Evolutionary conservation across 2,888 invertebrate species (phyloP).

Genomic region (Luperina nickerlii): DNA sequence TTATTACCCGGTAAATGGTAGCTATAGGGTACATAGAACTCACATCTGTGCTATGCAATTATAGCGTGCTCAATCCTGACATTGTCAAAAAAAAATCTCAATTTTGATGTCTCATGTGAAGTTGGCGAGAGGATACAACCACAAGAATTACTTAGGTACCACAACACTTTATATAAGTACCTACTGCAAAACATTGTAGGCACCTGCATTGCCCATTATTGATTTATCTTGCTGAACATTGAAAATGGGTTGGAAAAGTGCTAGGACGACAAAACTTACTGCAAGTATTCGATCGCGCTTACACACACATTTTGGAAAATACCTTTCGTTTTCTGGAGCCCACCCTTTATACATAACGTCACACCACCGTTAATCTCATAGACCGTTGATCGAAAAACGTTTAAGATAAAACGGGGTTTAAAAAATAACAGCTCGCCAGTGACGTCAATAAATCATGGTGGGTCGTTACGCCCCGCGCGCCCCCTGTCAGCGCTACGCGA

Average conservation of each 20-base stretch:
- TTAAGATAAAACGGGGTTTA: slow-evolving; percentile 82
- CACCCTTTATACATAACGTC: slow-evolving; percentile 52
- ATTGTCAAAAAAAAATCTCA: neutral
- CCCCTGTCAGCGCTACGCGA: slow-evolving; percentile 76
- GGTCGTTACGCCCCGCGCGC: slow-evolving; percentile 74
- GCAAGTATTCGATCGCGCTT: neutral
- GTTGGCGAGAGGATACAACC: neutral
- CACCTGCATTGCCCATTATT: neutral
- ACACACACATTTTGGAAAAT: slow-evolving; percentile 21
- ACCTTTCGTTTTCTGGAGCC: slow-evolving; percentile 41
- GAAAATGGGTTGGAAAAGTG: neutral
- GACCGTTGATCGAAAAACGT: slow-evolving; percentile 79
- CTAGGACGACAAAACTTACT: neutral
- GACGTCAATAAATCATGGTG: slow-evolving; percentile 84
- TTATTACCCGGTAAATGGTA: no score
- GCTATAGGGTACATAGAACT: no score
- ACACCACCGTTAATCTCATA: slow-evolving; percentile 72
- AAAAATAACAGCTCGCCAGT: slow-evolving; percentile 82
- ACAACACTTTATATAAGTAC: neutral
- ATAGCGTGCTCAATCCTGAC: neutral
- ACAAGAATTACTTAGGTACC: neutral
- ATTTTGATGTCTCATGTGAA: neutral
- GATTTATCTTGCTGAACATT: neutral
- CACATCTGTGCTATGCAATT: no score
- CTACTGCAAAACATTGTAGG: neutral